phyloP scores from a whole-genome alignment of 2,113 vertebrate genomes.

The Dipodomys stephensi region DNA sequence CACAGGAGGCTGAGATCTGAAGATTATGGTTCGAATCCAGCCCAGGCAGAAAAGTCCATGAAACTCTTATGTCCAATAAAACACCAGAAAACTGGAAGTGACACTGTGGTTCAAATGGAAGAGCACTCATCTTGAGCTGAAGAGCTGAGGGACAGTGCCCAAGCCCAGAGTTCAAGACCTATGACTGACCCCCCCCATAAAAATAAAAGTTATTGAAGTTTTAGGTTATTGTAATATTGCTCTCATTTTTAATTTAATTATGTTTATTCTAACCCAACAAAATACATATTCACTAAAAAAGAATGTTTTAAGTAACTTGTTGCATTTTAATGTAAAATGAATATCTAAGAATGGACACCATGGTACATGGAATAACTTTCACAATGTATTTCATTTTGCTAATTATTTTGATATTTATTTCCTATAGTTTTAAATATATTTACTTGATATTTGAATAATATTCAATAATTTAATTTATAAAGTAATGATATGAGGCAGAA shows the following conservation, averaged over 20 bases:
- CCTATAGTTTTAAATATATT: background rate
- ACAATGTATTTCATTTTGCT: background rate
- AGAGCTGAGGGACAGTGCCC: no score
- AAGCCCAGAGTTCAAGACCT: no score
- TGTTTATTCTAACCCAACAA: background rate
- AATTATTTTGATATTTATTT: constrained; percentile 30
- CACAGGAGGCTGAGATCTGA: no score
- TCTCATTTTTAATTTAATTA: background rate
- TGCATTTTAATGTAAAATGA: background rate
- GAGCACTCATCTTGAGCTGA: no score
- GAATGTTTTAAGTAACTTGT: background rate
- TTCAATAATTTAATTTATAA: background rate
- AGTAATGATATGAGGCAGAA: background rate
- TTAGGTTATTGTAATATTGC: background rate
- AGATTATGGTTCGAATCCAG: no score
- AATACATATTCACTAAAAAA: background rate
- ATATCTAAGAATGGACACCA: background rate
- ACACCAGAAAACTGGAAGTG: no score
- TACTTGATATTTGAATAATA: background rate
- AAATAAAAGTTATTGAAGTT: no score
- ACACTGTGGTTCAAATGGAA: no score
- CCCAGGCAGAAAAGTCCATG: no score
- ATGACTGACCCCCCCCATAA: no score
- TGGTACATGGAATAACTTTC: background rate
- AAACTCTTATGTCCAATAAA: no score